Evolutionary conservation across 2,113 vertebrate genomes (phyloP), one percentile per base, ranked within the genome.

Genomic region (Speoplatyrhinus poulsoni): DNA sequence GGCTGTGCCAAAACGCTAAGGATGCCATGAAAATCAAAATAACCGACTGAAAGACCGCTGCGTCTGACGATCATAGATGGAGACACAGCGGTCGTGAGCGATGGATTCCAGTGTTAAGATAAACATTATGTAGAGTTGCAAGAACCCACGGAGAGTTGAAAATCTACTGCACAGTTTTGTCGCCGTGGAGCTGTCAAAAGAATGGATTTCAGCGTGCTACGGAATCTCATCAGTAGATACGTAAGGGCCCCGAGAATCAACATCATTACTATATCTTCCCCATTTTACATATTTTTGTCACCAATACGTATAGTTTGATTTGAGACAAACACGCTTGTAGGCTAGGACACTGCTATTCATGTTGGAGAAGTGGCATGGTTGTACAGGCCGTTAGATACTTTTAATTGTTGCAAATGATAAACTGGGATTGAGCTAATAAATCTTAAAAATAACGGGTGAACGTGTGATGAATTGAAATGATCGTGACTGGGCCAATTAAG

Each of bases 211-310:
- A 91, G 32, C 72, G 82, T 59, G 78, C 84, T 92, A 77, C 88
- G 91, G 87, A 89, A 85, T 50, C 82, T 90, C 84, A 91, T 92
- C 88, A 84, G 81, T 73, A 88, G 91, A 92, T 92, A 86, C 77
- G 91, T 92, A 86, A 92, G 91, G 61, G 53, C 65, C 77, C 60
- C 62, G 36, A 76, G 71, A 66, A 72, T 78, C 77, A 75, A 65
- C 55, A 48, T 65, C 66, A 73, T 78, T 76, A 72, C 76, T 80
- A 57, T 61, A 47, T 62, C 46, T 52, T 19, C 49, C 17, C 0
- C 12, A 41, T 17, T 32, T 10, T 41, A 16, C 52, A 36, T 59
- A n/a, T 75, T n/a, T 36, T 9, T 41, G 7, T 33, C 17, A 33
- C 52, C 4, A 3, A 5, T n/a, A n/a, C 6, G n/a, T 16, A 26